phyloP scores from a whole-genome alignment of 2,113 vertebrate species.

The Periophthalmodon schlosseri region DNA sequence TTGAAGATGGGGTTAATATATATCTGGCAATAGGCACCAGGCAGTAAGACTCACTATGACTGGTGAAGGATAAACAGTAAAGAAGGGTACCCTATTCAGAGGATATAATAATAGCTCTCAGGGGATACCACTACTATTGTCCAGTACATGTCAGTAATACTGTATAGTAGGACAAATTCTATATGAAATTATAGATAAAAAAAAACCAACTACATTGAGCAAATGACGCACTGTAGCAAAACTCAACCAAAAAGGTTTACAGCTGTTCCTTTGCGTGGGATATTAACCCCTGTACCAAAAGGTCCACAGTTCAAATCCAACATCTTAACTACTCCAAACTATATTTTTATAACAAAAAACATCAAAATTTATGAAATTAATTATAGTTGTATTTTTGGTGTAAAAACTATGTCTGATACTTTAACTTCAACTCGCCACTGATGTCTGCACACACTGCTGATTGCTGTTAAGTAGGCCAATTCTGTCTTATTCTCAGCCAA shows the following conservation, averaged over 20 bases:
- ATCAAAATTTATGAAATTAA: neutral
- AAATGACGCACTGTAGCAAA: too few species aligned
- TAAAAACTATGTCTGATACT: neutral
- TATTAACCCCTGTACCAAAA: neutral
- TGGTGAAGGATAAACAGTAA: too few species aligned
- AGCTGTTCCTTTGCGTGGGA: neutral
- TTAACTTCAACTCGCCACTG: neutral
- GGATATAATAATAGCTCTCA: too few species aligned
- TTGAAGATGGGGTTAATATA: neutral
- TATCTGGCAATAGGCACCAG: neutral
- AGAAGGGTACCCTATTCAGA: too few species aligned
- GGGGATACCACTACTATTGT: too few species aligned
- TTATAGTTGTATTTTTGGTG: neutral
- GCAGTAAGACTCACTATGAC: neutral
- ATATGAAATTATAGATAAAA: too few species aligned
- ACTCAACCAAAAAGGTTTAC: too few species aligned
- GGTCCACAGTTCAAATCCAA: neutral
- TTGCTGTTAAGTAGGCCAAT: constrained; percentile 5
- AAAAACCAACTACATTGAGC: too few species aligned
- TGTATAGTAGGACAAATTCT: too few species aligned
- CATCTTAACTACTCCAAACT: neutral
- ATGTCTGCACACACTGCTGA: neutral
- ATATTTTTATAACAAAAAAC: too few species aligned
- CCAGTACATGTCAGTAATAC: too few species aligned
- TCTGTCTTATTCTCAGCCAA: neutral